A percentile compares a stretch with the other conserved stretches of the same genome.
These are phyloP conservation scores for Caiman crocodilus DNA, from an alignment of 2,797 vertebrate species.

Conservation along the genomic window DNA sequence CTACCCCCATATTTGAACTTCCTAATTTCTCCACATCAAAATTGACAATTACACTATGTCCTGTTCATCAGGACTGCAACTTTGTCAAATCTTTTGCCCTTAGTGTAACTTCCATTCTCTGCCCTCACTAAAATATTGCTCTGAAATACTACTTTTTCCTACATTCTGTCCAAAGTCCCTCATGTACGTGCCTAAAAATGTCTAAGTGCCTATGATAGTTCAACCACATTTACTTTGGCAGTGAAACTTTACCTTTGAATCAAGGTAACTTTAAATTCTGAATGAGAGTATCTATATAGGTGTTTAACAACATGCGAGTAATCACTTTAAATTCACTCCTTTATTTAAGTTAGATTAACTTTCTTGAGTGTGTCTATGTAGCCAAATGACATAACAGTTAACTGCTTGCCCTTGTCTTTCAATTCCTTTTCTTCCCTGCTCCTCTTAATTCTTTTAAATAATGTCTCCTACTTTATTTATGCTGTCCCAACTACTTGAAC, in stretches of 20 bases:
- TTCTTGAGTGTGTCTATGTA: too few species aligned
- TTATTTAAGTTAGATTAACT: background rate
- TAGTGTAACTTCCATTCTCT: background rate
- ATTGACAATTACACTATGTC: background rate
- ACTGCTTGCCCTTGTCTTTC: background rate
- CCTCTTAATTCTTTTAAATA: background rate
- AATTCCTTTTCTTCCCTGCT: background rate
- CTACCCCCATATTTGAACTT: background rate
- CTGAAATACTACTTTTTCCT: background rate
- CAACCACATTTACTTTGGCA: background rate
- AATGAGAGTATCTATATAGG: background rate
- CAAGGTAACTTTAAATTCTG: background rate
- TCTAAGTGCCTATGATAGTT: background rate
- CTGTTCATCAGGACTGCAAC: background rate
- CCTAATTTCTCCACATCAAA: constrained; percentile 12
- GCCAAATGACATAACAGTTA: too few species aligned
- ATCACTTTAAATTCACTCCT: constrained; percentile 11
- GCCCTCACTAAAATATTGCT: background rate
- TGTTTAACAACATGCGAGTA: constrained; percentile 15
- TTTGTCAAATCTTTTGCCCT: background rate
- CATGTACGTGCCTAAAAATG: too few species aligned
- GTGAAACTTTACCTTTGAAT: constrained; percentile 1
- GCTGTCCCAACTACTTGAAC: accelerated
- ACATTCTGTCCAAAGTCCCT: too few species aligned
- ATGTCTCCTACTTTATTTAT: background rate